Evolutionary conservation across 1,140 invertebrate genomes (phyloP).

Genomic region (Sycophila sp.): DNA sequence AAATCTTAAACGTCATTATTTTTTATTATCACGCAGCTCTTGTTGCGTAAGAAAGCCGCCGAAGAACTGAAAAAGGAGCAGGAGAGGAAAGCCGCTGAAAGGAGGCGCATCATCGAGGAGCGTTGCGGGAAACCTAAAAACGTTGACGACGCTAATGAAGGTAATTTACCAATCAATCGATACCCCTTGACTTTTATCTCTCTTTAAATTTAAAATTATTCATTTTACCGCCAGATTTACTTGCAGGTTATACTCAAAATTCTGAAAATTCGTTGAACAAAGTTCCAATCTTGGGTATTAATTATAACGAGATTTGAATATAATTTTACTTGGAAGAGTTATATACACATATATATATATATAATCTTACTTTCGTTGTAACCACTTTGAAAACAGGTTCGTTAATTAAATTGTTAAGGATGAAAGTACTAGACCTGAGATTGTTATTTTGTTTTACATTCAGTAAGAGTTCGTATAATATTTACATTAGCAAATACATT

Average conservation of each 20-base stretch:
- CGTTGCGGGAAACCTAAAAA: slow-evolving; percentile 91
- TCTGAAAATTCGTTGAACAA: background rate
- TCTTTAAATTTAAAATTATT: background rate
- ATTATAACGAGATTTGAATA: too few relatives aligned
- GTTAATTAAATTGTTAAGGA: too few relatives aligned
- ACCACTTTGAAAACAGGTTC: too few relatives aligned
- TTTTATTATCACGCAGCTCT: slow-evolving; percentile 81
- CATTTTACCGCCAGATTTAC: too few relatives aligned
- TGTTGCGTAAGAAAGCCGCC: slow-evolving; percentile 99
- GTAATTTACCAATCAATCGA: slow-evolving; percentile 65
- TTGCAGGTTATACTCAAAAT: too few relatives aligned
- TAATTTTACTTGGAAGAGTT: too few relatives aligned
- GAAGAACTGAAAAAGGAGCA: slow-evolving; percentile 99
- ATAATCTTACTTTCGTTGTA: too few relatives aligned
- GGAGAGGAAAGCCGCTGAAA: slow-evolving; percentile 96
- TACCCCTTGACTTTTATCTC: background rate
- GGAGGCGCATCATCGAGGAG: slow-evolving; percentile 96
- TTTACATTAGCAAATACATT: too few relatives aligned
- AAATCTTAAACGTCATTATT: background rate
- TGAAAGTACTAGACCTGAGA: too few relatives aligned
- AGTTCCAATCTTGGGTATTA: background rate
- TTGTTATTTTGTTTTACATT: too few relatives aligned
- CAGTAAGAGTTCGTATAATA: too few relatives aligned
- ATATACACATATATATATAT: too few relatives aligned
- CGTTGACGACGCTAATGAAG: slow-evolving; percentile 92